Conservation (phyloP, 2,797 vertebrate genomes). For the Rhabdomys pumilio region DNA sequence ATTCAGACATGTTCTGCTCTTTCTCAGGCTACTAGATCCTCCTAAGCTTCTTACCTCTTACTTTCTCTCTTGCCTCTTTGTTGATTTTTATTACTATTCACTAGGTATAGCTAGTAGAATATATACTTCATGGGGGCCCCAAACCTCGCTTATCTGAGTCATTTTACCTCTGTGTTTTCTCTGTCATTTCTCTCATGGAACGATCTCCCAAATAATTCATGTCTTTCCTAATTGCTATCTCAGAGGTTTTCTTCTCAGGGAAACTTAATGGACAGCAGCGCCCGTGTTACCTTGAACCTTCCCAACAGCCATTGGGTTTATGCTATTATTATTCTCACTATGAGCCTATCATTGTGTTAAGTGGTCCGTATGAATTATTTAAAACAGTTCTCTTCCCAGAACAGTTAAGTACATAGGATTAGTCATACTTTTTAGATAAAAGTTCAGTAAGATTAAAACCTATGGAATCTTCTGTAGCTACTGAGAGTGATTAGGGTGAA, state of each 20-base stretch:
- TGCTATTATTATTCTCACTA: constrained; percentile 60
- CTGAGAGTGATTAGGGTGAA: background rate
- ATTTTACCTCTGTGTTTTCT: constrained; percentile 46
- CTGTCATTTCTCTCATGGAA: constrained; percentile 54
- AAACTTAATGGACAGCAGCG: constrained; percentile 49
- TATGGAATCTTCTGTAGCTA: constrained; percentile 24
- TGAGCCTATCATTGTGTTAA: constrained; percentile 67
- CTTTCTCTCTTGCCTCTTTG: background rate
- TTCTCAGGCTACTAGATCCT: background rate
- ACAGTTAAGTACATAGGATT: background rate
- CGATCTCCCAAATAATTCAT: constrained; percentile 46
- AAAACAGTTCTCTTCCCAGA: constrained; percentile 62
- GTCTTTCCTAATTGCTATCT: constrained; percentile 48
- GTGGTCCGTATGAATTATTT: constrained; percentile 72
- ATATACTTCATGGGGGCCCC: background rate
- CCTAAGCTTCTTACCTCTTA: background rate
- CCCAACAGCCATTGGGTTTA: constrained; percentile 50
- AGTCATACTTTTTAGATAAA: constrained; percentile 66
- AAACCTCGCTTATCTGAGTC: background rate
- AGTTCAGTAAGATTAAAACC: constrained; percentile 38
- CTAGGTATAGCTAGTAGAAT: background rate
- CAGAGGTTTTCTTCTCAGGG: constrained; percentile 57
- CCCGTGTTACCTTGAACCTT: constrained; percentile 34
- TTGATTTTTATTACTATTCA: constrained; percentile 42
- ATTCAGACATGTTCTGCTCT: background rate